These are phyloP conservation scores for Pectinophora gossypiella DNA, from an alignment of 1,140 invertebrate genomes.

Conservation along the genomic window DNA sequence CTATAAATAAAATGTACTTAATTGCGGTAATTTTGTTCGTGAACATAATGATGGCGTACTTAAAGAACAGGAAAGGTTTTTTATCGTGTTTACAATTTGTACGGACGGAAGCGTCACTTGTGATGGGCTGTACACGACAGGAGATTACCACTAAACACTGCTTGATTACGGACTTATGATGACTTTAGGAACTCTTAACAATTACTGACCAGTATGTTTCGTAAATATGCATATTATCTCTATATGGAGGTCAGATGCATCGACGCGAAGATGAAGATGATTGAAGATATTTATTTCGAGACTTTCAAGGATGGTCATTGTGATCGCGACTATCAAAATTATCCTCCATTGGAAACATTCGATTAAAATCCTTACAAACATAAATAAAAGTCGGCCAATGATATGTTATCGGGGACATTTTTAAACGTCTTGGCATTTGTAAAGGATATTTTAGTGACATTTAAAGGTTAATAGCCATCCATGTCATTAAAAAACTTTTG, in stretches of 20 bases:
- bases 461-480: constrained; percentile 24
- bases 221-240: constrained; percentile 14
- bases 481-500: constrained; percentile 10
- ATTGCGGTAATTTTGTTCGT: constrained; percentile 30
- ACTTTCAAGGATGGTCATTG: constrained; percentile 10
- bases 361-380: too few species aligned
- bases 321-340: too few species aligned
- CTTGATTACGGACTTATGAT: constrained; percentile 40
- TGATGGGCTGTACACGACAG: constrained; percentile 22
- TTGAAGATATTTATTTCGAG: neutral
- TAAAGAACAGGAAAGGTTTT: constrained; percentile 28
- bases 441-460: constrained; percentile 17
- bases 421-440: constrained; percentile 13
- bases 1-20: constrained; percentile 6
- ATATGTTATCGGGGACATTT: too few species aligned
- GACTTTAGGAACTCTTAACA: constrained; percentile 41
- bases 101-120: constrained; percentile 26
- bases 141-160: constrained; percentile 37
- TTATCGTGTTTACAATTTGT: constrained; percentile 19
- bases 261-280: too few species aligned
- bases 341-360: too few species aligned
- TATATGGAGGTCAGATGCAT: constrained; percentile 23
- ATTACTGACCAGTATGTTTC: constrained; percentile 30
- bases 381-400: too few species aligned
- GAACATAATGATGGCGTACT: constrained; percentile 10